A percentile compares a stretch with the other conserved stretches of the same genome.
These are phyloP conservation scores for Drosophila arawakana DNA, from an alignment of 1,140 invertebrate species.

Conservation along the genomic window DNA sequence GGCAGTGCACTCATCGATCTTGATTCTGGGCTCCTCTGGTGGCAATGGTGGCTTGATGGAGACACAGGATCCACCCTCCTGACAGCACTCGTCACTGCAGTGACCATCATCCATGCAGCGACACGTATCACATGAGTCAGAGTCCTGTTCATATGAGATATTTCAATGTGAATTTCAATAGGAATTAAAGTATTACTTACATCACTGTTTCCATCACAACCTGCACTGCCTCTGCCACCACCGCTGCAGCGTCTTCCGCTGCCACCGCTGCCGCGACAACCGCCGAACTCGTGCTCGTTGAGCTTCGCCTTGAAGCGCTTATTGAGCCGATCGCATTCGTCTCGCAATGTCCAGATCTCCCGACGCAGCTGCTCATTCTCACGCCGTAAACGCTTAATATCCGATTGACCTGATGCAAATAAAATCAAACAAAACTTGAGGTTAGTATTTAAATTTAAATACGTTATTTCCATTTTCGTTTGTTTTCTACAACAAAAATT, in stretches of 20 bases:
- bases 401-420: slow-evolving; percentile 89
- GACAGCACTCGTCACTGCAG: slow-evolving; percentile 80
- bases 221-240: slow-evolving; percentile 61
- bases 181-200: slow-evolving; percentile 55
- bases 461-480: too few species aligned
- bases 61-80: slow-evolving; percentile 68
- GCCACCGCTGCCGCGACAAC: slow-evolving; percentile 70
- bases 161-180: too few species aligned
- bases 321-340: slow-evolving; percentile 94
- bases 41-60: slow-evolving; percentile 59
- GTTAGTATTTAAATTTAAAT: too few species aligned
- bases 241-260: slow-evolving; percentile 65
- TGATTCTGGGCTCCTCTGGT: slow-evolving; percentile 49
- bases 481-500: too few species aligned
- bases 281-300: slow-evolving; percentile 68
- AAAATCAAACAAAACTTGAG: too few species aligned
- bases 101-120: slow-evolving; percentile 81
- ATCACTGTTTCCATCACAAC: slow-evolving; percentile 82
- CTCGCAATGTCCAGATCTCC: slow-evolving; percentile 93
- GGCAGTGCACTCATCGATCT: slow-evolving; percentile 83
- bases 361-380: slow-evolving; percentile 94
- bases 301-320: slow-evolving; percentile 85
- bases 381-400: slow-evolving; percentile 93
- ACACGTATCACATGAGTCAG: slow-evolving; percentile 85
- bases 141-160: slow-evolving; percentile 55